Conservation (phyloP, 1,140 invertebrate genomes). For the Pomacea maculata region DNA sequence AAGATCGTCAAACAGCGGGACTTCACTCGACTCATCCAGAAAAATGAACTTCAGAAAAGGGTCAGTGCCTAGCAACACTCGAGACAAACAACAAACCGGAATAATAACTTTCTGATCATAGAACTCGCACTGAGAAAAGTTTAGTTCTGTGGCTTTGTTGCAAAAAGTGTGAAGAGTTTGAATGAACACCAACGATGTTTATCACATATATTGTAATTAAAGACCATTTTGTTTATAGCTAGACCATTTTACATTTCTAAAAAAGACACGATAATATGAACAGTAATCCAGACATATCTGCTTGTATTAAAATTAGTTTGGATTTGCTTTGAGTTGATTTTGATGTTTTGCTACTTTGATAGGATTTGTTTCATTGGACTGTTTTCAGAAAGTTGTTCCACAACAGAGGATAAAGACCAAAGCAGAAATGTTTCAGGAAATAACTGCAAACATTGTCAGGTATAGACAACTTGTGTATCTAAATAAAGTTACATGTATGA, state of each 20-base stretch:
- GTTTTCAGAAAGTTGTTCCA: conserved; percentile 24
- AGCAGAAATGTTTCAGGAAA: conserved; percentile 41
- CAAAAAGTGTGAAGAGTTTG: background rate
- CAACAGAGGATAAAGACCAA: conserved; percentile 33
- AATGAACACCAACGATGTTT: no score
- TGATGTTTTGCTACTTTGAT: no score
- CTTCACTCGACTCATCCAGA: conserved; percentile 39
- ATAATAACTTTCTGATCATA: background rate
- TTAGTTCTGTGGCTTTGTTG: background rate
- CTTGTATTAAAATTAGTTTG: no score
- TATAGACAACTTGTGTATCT: background rate
- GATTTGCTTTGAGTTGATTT: no score
- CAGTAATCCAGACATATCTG: no score
- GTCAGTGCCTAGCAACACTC: conserved; percentile 14
- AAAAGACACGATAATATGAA: no score
- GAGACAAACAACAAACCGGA: background rate
- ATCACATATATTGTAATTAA: no score
- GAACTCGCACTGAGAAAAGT: background rate
- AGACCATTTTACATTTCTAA: no score
- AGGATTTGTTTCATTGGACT: background rate
- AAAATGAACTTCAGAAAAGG: conserved; percentile 38
- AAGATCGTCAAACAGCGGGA: conserved; percentile 42
- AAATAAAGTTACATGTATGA: no score
- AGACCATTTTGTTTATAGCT: no score
- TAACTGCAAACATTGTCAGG: conserved; percentile 41